Evolutionary conservation across 2,888 invertebrate species (phyloP).

Genomic region (Axea sp.): DNA sequence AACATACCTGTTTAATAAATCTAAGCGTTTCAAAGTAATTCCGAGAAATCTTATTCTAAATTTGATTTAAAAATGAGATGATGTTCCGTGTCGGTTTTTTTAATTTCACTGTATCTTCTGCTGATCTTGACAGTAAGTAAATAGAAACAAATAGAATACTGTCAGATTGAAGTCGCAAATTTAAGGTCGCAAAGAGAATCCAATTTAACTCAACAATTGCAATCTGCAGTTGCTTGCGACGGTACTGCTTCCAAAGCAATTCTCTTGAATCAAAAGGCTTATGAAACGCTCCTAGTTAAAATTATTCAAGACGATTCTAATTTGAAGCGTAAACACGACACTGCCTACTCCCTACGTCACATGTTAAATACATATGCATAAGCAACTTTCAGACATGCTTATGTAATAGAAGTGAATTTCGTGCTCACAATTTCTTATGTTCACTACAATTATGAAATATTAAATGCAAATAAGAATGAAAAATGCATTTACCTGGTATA

Average conservation of each 20-base stretch:
- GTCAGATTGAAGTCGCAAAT: conserved; percentile 25
- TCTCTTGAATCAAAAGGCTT: conserved; percentile 26
- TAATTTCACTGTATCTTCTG: conserved; percentile 19
- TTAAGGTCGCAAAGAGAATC: conserved; percentile 32
- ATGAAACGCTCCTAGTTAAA: conserved; percentile 41
- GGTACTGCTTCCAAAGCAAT: conserved; percentile 15
- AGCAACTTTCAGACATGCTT: conserved; percentile 28
- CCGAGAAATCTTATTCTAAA: conserved; percentile 7
- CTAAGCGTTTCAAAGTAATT: no score
- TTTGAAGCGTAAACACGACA: conserved; percentile 44
- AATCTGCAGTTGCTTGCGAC: conserved; percentile 26
- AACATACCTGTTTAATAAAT: no score
- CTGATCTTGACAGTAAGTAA: conserved; percentile 26
- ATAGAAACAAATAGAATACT: conserved; percentile 44
- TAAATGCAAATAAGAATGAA: no score
- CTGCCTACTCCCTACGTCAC: conserved; percentile 16
- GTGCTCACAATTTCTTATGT: conserved; percentile 5
- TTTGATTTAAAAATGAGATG: no score
- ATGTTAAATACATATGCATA: conserved; percentile 45
- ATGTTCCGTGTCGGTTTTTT: no score
- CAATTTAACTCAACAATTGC: conserved; percentile 31
- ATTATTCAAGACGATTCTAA: conserved; percentile 51
- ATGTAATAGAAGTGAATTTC: conserved; percentile 7
- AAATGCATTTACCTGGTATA: no score
- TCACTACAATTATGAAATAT: conserved; percentile 4